Percentiles rank a stretch among this genome's conserved stretches.
Evolutionary conservation across 2,888 invertebrate species (phyloP).

Genomic region (Scelioninae gen. 1): DNA sequence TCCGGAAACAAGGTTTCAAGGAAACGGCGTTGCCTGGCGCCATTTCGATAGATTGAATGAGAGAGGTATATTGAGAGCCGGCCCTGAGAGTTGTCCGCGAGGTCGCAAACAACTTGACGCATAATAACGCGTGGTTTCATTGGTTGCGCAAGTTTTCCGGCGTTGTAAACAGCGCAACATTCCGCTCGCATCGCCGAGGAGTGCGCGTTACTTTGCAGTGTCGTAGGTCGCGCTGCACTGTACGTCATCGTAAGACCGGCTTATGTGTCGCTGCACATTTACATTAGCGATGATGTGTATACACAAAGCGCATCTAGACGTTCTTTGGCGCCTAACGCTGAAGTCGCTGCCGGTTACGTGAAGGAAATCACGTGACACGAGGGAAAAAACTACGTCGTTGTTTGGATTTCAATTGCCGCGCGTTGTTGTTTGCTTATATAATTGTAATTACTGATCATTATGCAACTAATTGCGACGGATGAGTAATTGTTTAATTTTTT

Average conservation of each 20-base stretch:
- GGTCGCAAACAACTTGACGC: constrained; percentile 35
- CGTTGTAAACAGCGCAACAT: constrained; percentile 18
- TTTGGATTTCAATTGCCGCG: background rate
- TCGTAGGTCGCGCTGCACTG: constrained; percentile 48
- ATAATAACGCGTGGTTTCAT: constrained; percentile 28
- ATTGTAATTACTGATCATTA: constrained; percentile 13
- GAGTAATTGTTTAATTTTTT: constrained; percentile 18
- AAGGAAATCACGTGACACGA: constrained; percentile 21
- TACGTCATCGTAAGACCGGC: constrained; percentile 26
- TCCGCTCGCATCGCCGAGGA: constrained; percentile 12
- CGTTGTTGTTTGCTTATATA: constrained; percentile 18
- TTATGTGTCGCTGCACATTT: constrained; percentile 8
- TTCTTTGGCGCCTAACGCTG: background rate
- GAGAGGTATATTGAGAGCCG: constrained; percentile 4
- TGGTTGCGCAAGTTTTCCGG: constrained; percentile 35
- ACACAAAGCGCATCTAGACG: background rate
- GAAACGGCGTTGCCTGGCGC: constrained; percentile 13
- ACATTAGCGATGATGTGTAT: constrained; percentile 2
- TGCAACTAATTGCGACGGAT: constrained; percentile 4
- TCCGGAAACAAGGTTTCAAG: constrained; percentile 26
- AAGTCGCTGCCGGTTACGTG: constrained; percentile 18
- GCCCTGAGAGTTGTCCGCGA: constrained; percentile 33
- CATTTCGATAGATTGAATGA: constrained; percentile 24
- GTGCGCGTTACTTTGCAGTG: constrained; percentile 39
- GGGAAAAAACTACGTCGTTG: constrained; percentile 17